A percentile compares a stretch with the other conserved stretches of the same genome.
Evolutionary conservation across 2,113 vertebrate species (phyloP).

Genomic region (Rhynchomys soricoides): DNA sequence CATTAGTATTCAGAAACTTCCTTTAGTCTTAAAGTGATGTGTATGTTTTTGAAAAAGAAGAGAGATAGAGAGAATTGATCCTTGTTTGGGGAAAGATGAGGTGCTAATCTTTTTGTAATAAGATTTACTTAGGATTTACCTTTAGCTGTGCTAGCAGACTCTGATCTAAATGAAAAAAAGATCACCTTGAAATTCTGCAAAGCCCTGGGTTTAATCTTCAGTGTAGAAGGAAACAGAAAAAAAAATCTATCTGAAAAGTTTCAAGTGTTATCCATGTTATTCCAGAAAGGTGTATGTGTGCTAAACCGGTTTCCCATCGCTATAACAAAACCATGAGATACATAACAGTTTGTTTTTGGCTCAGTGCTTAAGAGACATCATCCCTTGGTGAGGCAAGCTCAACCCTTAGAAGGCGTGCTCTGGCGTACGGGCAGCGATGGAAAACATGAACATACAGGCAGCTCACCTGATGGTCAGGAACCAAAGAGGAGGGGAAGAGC

Average conservation of each 20-base stretch:
- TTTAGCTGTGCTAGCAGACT: not conserved
- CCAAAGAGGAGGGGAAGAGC: not conserved
- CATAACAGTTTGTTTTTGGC: not conserved
- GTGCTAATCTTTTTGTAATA: not conserved
- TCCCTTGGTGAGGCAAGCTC: not conserved
- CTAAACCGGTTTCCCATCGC: not conserved
- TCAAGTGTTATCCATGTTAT: not conserved
- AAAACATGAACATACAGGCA: not conserved
- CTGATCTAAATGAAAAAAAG: not conserved
- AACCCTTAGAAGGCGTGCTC: not conserved
- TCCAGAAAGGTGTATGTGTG: not conserved
- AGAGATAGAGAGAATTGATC: constrained; percentile 82
- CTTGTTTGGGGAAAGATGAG: not conserved
- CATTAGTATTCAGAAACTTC: not conserved
- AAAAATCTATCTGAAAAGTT: not conserved
- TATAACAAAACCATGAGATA: not conserved
- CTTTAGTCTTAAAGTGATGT: not conserved
- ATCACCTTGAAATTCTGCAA: not conserved
- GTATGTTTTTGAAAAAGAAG: not conserved
- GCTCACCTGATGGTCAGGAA: not conserved
- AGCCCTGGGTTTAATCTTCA: not conserved
- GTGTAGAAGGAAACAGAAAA: not conserved
- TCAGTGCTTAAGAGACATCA: not conserved
- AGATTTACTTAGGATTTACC: not conserved
- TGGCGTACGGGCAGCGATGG: too few relatives aligned